A percentile compares a stretch with the other conserved stretches of the same genome.
Evolutionary conservation across 1,140 invertebrate genomes (phyloP).

Genomic region (Octopus bimaculoides): DNA sequence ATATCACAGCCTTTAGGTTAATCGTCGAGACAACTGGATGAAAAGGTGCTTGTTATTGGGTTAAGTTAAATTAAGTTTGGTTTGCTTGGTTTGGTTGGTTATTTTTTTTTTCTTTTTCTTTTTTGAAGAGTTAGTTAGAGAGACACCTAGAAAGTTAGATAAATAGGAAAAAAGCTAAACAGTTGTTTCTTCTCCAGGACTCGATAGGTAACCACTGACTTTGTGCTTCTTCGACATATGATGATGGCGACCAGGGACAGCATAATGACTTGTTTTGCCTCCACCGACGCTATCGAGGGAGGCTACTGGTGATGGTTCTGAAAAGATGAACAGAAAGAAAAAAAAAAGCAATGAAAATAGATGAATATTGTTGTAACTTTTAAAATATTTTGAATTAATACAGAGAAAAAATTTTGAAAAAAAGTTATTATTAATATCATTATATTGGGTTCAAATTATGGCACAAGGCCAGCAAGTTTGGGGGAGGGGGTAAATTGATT

Average conservation of each 20-base stretch:
- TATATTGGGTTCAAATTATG: no score
- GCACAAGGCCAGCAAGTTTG: no score
- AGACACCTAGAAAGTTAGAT: no score
- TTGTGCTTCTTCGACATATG: slow-evolving; percentile 8
- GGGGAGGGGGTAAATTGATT: no score
- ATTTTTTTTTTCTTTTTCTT: no score
- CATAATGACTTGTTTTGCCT: not conserved
- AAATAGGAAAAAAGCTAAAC: not conserved
- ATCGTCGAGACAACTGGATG: not conserved
- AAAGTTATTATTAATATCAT: no score
- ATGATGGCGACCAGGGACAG: not conserved
- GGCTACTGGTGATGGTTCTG: slow-evolving; percentile 7
- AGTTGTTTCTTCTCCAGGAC: slow-evolving; percentile 3
- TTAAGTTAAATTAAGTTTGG: no score
- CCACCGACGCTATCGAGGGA: slow-evolving; percentile 1
- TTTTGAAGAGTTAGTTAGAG: no score
- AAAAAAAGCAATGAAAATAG: not conserved
- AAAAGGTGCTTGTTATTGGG: not conserved
- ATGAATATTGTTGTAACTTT: not conserved
- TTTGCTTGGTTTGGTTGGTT: no score
- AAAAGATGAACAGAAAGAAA: not conserved
- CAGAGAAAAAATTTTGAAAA: no score
- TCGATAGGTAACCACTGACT: slow-evolving; percentile 3
- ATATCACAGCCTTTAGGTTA: slow-evolving; percentile 6
- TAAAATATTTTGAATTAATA: no score